Base-by-base conservation (phyloP, 2,797 vertebrate genomes). In the Hylomyscus alleni region DNA sequence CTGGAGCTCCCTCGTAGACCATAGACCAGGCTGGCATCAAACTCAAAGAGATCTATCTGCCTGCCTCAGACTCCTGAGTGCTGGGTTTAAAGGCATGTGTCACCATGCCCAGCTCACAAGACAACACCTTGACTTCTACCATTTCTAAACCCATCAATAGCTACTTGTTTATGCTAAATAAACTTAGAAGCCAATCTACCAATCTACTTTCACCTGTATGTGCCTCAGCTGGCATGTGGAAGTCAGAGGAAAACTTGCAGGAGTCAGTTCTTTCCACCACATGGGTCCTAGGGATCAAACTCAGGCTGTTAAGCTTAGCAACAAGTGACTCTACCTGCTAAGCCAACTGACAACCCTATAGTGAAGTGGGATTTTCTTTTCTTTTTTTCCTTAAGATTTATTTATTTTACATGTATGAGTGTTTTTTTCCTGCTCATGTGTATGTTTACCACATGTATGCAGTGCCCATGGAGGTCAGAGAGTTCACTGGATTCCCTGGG, bases 101-200 rank as follows among this genome's bases (percentile, higher is more conserved):
- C 81, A 83, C 56, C 15, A 83, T 31, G 26, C 58, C 37, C 58
- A 84, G 58, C 58, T 84, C 15, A 65, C 4, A 84, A 84, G 82
- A 78, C 40, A 82, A 44, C n/a, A 77, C 77, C 47, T 82, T 95
- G 47, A 62, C 44, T 60, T 85, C 77, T 86, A 47, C 73, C 75
- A 90, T 94, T 97, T 96, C 90, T 54, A 1, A 95, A 67, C 77
- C 67, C 82, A 92, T 72, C 77, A 76, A 84, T 3, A 81, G 54
- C 72, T 91, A 62, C 60, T 95, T 89, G 78, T n/a, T 94, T 90
- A 54, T 56, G 31, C 60, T 47, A 44, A 94, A 76, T 96, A 72
- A 83, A 44, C 80, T 80, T 83, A 97, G 85, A 93, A 89, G 83
- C 95, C 97, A 93, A 40, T 96, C 87, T 97, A 90, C 86, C 86